These are phyloP conservation scores for Typhlichthys subterraneus DNA, from an alignment of 2,797 vertebrate species.

Conservation along the genomic window DNA sequence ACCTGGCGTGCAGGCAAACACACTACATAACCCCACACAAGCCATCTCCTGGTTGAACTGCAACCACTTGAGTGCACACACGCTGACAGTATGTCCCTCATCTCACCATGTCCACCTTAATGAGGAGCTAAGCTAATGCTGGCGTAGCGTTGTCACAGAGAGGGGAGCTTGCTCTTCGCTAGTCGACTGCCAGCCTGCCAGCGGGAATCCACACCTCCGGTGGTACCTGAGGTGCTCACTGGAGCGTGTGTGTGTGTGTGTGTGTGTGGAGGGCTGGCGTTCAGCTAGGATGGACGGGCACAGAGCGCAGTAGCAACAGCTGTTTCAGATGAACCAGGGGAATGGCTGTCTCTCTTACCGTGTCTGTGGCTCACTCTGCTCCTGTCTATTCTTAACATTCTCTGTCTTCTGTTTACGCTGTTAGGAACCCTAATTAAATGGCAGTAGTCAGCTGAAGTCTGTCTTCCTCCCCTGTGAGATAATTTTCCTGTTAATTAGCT, in stretches of 20 bases:
- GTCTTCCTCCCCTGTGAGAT: slow-evolving; percentile 15
- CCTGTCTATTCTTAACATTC: slow-evolving; percentile 10
- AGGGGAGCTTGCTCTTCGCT: slow-evolving; percentile 33
- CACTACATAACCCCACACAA: slow-evolving; percentile 1
- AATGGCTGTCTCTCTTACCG: slow-evolving; percentile 32
- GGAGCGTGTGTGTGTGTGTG: slow-evolving; percentile 27
- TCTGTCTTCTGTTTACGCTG: slow-evolving; percentile 24
- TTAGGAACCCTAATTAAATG: slow-evolving; percentile 24
- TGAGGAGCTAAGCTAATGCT: slow-evolving; percentile 30
- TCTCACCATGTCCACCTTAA: slow-evolving; percentile 19
- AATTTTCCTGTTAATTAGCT: slow-evolving; percentile 13
- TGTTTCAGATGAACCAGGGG: slow-evolving; percentile 71
- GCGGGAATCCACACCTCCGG: slow-evolving; percentile 52
- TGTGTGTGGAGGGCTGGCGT: slow-evolving; percentile 12
- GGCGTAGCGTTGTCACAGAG: slow-evolving; percentile 11
- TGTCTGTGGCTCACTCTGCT: slow-evolving; percentile 4
- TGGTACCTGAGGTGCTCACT: slow-evolving; percentile 52
- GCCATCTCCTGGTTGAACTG: slow-evolving; percentile 7
- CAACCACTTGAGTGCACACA: background rate
- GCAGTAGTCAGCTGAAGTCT: slow-evolving; percentile 28
- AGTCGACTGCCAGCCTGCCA: slow-evolving; percentile 56
- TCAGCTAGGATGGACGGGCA: slow-evolving; percentile 73
- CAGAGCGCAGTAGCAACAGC: slow-evolving; percentile 73
- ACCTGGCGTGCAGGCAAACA: background rate
- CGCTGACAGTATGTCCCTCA: slow-evolving; percentile 6